A percentile compares a stretch with the other conserved stretches of the same genome.
These are phyloP conservation scores for Polypedilum pembai DNA, from an alignment of 1,140 invertebrate species.

Conservation along the genomic window DNA sequence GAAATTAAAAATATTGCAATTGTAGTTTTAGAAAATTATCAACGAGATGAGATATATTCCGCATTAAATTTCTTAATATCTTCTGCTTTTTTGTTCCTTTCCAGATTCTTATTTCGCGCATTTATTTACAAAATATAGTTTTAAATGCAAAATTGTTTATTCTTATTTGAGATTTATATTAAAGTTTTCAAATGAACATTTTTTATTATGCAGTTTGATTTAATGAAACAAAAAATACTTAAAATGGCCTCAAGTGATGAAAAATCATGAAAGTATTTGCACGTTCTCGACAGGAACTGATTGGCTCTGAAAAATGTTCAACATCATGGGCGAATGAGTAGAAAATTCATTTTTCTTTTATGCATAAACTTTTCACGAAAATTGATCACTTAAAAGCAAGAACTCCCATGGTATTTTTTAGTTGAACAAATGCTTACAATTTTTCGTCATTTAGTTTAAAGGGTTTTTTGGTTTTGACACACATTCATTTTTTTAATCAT, in stretches of 20 bases:
- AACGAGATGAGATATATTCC: background rate
- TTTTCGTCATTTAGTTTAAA: background rate
- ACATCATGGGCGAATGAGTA: background rate
- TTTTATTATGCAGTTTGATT: background rate
- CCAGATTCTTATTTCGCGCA: background rate
- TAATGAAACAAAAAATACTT: background rate
- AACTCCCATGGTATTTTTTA: background rate
- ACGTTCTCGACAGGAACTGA: background rate
- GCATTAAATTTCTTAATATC: too few relatives aligned
- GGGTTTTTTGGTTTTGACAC: conserved; percentile 2
- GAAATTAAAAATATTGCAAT: background rate
- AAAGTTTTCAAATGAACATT: background rate
- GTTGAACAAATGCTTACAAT: background rate
- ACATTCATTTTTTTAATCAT: background rate
- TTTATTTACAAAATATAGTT: conserved; percentile 25
- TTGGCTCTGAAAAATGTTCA: background rate
- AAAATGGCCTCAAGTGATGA: background rate
- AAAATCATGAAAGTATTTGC: background rate
- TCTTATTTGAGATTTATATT: background rate
- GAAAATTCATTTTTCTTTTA: background rate
- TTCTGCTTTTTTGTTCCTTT: background rate
- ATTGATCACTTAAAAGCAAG: background rate
- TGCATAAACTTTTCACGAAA: background rate
- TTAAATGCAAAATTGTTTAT: conserved; percentile 21
- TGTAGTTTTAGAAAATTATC: background rate